Conservation (phyloP, 92 coral and sea anemone genomes). For the Anthopleura xanthogrammica region DNA sequence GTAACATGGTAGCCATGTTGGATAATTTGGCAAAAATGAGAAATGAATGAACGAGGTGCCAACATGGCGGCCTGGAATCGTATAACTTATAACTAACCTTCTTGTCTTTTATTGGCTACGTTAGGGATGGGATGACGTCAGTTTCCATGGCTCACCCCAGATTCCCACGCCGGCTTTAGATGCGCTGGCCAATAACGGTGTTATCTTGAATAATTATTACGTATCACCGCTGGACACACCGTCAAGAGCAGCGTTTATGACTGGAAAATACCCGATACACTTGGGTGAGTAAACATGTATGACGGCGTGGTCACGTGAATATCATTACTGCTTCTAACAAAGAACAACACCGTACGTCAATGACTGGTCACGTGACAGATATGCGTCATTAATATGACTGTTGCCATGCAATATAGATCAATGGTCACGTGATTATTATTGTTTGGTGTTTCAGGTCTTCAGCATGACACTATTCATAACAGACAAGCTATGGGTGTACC, state of each 20-base stretch:
- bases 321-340: not conserved
- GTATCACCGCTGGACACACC: constrained; percentile 96
- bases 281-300: constrained; percentile 50
- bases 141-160: constrained; percentile 88
- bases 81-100: not conserved
- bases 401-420: no score
- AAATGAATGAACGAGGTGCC: not conserved
- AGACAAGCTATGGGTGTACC: constrained; percentile 93
- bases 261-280: constrained; percentile 93
- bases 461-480: constrained; percentile 91
- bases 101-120: not conserved
- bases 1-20: not conserved
- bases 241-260: constrained; percentile 93
- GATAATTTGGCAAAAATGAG: not conserved
- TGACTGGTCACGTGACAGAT: no score
- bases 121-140: constrained; percentile 99
- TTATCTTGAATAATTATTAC: constrained; percentile 88
- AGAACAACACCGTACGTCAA: no score
- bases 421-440: not conserved
- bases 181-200: constrained; percentile 91
- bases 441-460: constrained; percentile 56
- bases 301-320: not conserved
- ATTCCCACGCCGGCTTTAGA: constrained; percentile 98
- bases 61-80: not conserved
- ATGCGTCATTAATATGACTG: no score